Base-by-base conservation (phyloP, 92 coral and sea anemone genomes). In the Meandrina meandrites region DNA sequence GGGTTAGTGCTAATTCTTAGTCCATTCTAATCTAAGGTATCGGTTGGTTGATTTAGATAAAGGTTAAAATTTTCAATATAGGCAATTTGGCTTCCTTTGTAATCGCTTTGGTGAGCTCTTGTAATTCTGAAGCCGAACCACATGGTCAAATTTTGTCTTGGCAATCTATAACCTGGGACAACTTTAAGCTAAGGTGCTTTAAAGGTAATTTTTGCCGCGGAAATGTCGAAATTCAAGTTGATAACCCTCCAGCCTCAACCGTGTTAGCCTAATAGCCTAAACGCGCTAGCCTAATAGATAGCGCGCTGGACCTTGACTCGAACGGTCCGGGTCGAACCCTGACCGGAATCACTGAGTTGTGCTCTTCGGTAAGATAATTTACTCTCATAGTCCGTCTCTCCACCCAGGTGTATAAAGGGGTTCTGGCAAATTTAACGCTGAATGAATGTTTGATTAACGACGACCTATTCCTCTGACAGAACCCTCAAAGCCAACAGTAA, bases 401-500 rank as follows among this genome's bases (percentile, higher is more conserved):
- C 53, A 8, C 14, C 13, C 53, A 48, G 53, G 11, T 48, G 53
- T n/a, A n/a, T n/a, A n/a, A n/a, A 45, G 4, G 48, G 48, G 48
- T 45, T 48, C 53, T 13, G 53, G 53, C 14, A 9, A 48, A 48
- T 48, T 48, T 48, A 48, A 12, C 9, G 53, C 53, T 48, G 13
- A 27, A 1, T 64, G 70, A 34, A n/a, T 72, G n/a, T 19, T 34
- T 72, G 77, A 72, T 34, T 35, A 35, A 34, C 47, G 40, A 21
- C 32, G 32, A 4, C 47, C 17, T 47, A 2, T 70, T 30, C 4
- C 69, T 32, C 27, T 64, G 12, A 22, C 34, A 90, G 93, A 54
- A 14, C 84, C 85, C 10, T 86, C 64, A 28, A 83, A 71, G 81
- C 93, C 93, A 13, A n/a, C 32, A 2, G 77, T 90, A 31, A 72